Conservation (phyloP, 2,888 invertebrate genomes). For the Drosophila lutescens region DNA sequence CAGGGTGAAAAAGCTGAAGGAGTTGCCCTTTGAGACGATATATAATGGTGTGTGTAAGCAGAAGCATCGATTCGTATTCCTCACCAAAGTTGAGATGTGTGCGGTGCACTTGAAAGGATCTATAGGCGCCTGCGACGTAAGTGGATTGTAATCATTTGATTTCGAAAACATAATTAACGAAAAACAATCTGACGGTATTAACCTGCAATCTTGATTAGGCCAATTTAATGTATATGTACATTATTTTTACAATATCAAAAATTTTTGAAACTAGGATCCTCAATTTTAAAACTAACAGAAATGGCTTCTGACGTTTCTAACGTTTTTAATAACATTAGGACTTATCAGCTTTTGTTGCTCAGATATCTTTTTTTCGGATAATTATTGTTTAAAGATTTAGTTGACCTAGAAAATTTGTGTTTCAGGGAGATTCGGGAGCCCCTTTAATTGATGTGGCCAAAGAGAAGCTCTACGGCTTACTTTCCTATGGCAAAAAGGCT, state of each 20-base stretch:
- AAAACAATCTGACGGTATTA: not conserved
- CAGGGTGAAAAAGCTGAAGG: constrained; percentile 55
- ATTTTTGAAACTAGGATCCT: no score
- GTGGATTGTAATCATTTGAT: constrained; percentile 17
- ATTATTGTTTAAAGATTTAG: not conserved
- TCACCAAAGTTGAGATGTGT: constrained; percentile 78
- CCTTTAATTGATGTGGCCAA: constrained; percentile 71
- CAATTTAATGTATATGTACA: no score
- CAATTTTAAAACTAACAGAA: no score
- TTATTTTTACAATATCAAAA: no score
- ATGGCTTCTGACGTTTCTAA: no score
- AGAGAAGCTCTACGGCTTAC: constrained; percentile 69
- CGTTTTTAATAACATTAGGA: no score
- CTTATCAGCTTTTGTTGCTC: no score
- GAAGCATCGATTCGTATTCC: constrained; percentile 54
- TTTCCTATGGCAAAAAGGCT: constrained; percentile 77
- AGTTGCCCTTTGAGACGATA: constrained; percentile 70
- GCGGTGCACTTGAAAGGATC: constrained; percentile 65
- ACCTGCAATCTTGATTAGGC: not conserved
- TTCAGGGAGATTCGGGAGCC: constrained; percentile 83
- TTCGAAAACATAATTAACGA: not conserved
- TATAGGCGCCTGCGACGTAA: constrained; percentile 81
- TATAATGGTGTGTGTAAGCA: constrained; percentile 62
- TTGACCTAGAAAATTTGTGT: not conserved
- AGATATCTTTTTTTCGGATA: not conserved